Conservation (phyloP, 2,888 invertebrate genomes). For the Ennomos quercinarius region DNA sequence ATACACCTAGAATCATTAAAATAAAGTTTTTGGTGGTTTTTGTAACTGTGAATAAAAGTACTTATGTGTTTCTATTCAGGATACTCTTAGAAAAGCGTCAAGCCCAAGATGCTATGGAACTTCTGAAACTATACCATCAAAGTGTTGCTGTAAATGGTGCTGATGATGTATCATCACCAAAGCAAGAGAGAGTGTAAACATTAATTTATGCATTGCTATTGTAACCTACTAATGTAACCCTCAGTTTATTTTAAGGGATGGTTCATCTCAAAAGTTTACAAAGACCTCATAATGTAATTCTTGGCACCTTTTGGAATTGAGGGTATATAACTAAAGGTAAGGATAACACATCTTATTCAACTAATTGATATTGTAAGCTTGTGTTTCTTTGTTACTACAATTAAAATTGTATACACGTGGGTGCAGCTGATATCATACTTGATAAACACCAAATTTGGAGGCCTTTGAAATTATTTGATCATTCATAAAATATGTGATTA, state of each 20-base stretch:
- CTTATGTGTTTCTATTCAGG: conserved; percentile 64
- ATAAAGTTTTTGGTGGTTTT: too few species aligned
- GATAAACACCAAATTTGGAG: conserved; percentile 70
- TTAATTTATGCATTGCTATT: conserved; percentile 35
- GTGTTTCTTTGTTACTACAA: too few species aligned
- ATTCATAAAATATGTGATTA: conserved; percentile 2
- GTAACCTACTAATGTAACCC: conserved; percentile 61
- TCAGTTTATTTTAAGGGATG: conserved; percentile 74
- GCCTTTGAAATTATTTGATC: conserved; percentile 65
- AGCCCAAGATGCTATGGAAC: conserved; percentile 94
- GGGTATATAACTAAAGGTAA: conserved; percentile 35
- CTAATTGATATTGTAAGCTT: conserved; percentile 19
- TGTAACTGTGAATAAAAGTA: too few species aligned
- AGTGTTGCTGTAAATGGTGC: conserved; percentile 78
- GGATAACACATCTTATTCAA: conserved; percentile 13
- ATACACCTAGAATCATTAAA: too few species aligned
- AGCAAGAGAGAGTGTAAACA: conserved; percentile 75
- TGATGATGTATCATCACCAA: conserved; percentile 78
- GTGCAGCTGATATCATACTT: too few species aligned
- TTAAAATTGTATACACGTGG: too few species aligned
- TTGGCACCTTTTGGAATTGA: conserved; percentile 36
- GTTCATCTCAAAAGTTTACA: conserved; percentile 83
- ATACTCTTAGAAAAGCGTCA: conserved; percentile 93
- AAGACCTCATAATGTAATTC: conserved; percentile 44
- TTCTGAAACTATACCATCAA: conserved; percentile 90